Evolutionary conservation across 2,888 invertebrate genomes (phyloP).

Genomic region (Opisthograptis luteolata): DNA sequence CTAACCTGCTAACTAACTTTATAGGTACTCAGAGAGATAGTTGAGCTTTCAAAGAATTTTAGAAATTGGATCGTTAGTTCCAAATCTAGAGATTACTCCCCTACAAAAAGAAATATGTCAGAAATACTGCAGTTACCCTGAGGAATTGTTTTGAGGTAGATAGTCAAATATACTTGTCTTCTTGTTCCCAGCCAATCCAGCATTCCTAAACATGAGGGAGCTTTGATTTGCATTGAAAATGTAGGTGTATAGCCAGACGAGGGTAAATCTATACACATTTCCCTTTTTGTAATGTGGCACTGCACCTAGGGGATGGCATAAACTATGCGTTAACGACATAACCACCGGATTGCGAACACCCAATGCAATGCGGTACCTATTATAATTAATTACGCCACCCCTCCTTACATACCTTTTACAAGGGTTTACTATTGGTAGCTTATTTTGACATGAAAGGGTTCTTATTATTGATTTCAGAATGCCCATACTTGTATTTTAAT

Average conservation of each 20-base stretch:
- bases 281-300: slow-evolving; percentile 55
- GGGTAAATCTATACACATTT: slow-evolving; percentile 49
- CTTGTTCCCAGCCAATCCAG: slow-evolving; percentile 1
- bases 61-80: no score
- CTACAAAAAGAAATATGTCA: no score
- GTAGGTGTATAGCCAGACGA: slow-evolving; percentile 45
- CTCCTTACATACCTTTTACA: background rate
- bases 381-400: slow-evolving; percentile 13
- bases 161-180: background rate
- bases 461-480: background rate
- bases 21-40: no score
- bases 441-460: background rate
- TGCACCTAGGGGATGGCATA: slow-evolving; percentile 32
- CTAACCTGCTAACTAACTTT: no score
- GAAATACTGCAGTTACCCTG: no score
- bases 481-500: background rate
- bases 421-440: background rate
- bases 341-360: slow-evolving; percentile 26
- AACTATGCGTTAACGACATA: slow-evolving; percentile 25
- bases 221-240: slow-evolving; percentile 42
- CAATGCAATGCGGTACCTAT: slow-evolving; percentile 8
- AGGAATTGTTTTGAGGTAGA: slow-evolving; percentile 12
- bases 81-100: no score
- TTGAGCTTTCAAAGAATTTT: no score
- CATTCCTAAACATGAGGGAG: slow-evolving; percentile 16